phyloP scores from a whole-genome alignment of 2,888 invertebrate species.

The Acleris sparsana region DNA sequence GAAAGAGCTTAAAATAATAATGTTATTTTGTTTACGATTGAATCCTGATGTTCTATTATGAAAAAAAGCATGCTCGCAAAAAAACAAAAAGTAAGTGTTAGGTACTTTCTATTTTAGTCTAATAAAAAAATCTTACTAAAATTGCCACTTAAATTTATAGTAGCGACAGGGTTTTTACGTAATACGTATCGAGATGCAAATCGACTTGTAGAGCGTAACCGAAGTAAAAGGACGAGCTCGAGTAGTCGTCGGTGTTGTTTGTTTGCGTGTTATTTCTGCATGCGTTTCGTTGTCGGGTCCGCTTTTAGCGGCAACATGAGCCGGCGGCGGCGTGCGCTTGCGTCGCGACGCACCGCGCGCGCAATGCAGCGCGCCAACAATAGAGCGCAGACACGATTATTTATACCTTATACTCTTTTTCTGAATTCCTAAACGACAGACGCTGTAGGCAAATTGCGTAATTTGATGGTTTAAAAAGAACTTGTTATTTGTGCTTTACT shows the following conservation, averaged over 20 bases:
- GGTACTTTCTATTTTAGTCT: too few species aligned
- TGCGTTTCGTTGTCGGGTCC: slow-evolving; percentile 63
- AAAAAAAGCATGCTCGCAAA: too few species aligned
- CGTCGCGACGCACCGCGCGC: slow-evolving; percentile 39
- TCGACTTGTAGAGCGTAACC: slow-evolving; percentile 29
- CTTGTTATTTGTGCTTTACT: too few species aligned
- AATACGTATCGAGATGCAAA: slow-evolving; percentile 17
- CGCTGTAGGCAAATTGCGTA: slow-evolving; percentile 15
- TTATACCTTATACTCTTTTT: slow-evolving; percentile 41
- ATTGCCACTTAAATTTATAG: too few species aligned
- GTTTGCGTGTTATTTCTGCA: slow-evolving; percentile 72
- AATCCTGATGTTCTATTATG: too few species aligned
- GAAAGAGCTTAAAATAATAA: too few species aligned
- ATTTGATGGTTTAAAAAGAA: slow-evolving; percentile 26
- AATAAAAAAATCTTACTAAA: too few species aligned
- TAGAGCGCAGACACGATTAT: slow-evolving; percentile 46
- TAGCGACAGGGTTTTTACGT: too few species aligned
- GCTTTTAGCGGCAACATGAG: slow-evolving; percentile 78
- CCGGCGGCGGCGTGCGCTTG: slow-evolving; percentile 53
- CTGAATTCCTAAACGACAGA: slow-evolving; percentile 38
- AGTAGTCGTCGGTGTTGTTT: slow-evolving; percentile 53
- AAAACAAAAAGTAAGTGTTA: too few species aligned
- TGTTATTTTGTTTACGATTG: too few species aligned
- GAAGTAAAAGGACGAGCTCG: slow-evolving; percentile 30
- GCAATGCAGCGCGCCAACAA: slow-evolving; percentile 48